These are phyloP conservation scores for Eciton burchellii DNA, from an alignment of 1,140 invertebrate species.

Conservation along the genomic window DNA sequence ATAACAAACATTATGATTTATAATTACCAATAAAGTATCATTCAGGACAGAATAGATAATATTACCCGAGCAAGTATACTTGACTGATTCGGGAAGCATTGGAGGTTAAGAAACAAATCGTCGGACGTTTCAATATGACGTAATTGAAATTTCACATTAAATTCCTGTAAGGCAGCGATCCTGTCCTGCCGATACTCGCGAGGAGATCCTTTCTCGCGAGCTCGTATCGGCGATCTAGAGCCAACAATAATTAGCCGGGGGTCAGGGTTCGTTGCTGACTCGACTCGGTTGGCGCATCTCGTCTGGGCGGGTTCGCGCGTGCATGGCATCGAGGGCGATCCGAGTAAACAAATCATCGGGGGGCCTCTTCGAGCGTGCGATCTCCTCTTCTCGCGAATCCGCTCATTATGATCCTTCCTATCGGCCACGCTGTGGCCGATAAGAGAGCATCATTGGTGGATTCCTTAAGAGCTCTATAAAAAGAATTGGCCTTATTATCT, in stretches of 20 bases:
- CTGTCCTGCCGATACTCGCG: slow-evolving; percentile 19
- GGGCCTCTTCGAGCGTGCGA: slow-evolving; percentile 44
- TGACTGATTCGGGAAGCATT: neutral
- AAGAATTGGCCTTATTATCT: neutral
- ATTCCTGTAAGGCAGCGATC: slow-evolving; percentile 35
- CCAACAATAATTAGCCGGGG: slow-evolving; percentile 85
- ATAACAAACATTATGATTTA: neutral
- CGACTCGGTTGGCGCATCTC: slow-evolving; percentile 70
- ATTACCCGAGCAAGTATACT: too few species aligned
- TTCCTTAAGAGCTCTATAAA: neutral
- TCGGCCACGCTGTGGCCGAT: slow-evolving; percentile 34
- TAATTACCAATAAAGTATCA: slow-evolving; percentile 11
- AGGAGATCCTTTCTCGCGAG: slow-evolving; percentile 50
- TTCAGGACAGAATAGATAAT: neutral
- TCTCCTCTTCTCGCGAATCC: slow-evolving; percentile 55
- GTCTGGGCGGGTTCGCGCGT: slow-evolving; percentile 74
- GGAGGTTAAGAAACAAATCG: neutral
- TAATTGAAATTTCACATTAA: slow-evolving; percentile 63
- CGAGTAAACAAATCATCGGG: slow-evolving; percentile 83
- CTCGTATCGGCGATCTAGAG: slow-evolving; percentile 83
- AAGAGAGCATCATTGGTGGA: neutral
- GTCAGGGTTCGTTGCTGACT: slow-evolving; percentile 82
- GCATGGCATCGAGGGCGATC: slow-evolving; percentile 79
- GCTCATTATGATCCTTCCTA: slow-evolving; percentile 42
- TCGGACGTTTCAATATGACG: slow-evolving; percentile 28